Percentiles rank a stretch among this genome's conserved stretches.
Conservation (phyloP, 2,113 vertebrate species). For the Arenaria interpres region DNA sequence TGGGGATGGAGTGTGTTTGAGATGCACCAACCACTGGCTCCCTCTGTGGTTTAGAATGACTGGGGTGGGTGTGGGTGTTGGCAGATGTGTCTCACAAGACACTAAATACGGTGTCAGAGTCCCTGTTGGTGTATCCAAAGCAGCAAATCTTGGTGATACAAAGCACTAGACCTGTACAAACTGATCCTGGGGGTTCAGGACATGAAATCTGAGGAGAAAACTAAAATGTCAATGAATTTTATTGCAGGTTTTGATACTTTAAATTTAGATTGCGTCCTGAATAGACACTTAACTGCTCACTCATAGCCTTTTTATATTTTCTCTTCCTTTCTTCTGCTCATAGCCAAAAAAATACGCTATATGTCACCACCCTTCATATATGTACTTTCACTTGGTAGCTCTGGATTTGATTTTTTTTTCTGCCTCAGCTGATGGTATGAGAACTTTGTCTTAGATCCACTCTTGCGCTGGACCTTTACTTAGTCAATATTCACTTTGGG, state of each 20-base stretch:
- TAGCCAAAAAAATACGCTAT: background rate
- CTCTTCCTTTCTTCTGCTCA: background rate
- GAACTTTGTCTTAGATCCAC: background rate
- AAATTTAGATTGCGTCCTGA: background rate
- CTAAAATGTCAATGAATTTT: background rate
- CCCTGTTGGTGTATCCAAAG: background rate
- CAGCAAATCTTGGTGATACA: background rate
- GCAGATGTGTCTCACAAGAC: background rate
- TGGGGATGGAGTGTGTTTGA: background rate
- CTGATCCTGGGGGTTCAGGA: background rate
- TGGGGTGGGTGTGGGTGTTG: background rate
- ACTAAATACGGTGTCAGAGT: background rate
- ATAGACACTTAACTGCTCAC: background rate
- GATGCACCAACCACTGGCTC: background rate
- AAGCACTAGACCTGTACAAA: background rate
- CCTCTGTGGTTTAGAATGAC: background rate
- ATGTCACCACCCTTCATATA: background rate
- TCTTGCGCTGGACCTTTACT: background rate
- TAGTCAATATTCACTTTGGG: background rate
- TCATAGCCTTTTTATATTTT: background rate
- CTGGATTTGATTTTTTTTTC: background rate
- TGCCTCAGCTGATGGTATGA: background rate
- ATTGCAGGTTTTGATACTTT: background rate
- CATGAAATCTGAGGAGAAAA: background rate
- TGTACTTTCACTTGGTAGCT: background rate